These are phyloP conservation scores for Neoitamus cyanurus DNA, from an alignment of 2,888 invertebrate genomes.

Conservation along the genomic window DNA sequence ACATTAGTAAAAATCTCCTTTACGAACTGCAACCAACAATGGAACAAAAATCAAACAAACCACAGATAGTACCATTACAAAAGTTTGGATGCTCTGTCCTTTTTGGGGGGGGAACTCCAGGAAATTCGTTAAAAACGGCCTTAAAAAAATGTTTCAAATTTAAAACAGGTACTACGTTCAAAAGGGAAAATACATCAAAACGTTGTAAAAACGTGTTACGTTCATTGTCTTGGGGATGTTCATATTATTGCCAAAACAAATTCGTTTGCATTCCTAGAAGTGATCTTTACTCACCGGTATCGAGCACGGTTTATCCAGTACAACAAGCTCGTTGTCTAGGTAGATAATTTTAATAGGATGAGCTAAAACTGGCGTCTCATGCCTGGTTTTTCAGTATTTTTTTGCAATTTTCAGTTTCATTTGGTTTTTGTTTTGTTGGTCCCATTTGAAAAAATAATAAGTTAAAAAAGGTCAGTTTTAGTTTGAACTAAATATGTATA, in stretches of 20 bases:
- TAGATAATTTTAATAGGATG: slow-evolving; percentile 83
- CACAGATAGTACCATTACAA: background rate
- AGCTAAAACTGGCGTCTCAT: slow-evolving; percentile 88
- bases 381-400: slow-evolving; percentile 68
- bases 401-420: slow-evolving; percentile 38
- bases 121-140: background rate
- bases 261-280: slow-evolving; percentile 42
- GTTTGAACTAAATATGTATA: slow-evolving; percentile 6
- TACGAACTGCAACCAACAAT: slow-evolving; percentile 10
- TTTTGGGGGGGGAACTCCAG: background rate
- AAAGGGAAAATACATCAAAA: background rate
- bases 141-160: background rate
- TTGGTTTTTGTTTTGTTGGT: slow-evolving; percentile 42
- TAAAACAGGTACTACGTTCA: background rate
- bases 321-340: slow-evolving; percentile 85
- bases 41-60: slow-evolving; percentile 23
- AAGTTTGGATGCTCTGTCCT: background rate
- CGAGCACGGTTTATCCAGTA: slow-evolving; percentile 90
- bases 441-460: slow-evolving; percentile 45
- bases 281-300: slow-evolving; percentile 78
- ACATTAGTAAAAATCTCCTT: background rate
- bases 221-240: background rate
- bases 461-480: slow-evolving; percentile 29
- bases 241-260: background rate
- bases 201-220: background rate